phyloP scores from a whole-genome alignment of 2,797 vertebrate species.

The Danio aesculapii region DNA sequence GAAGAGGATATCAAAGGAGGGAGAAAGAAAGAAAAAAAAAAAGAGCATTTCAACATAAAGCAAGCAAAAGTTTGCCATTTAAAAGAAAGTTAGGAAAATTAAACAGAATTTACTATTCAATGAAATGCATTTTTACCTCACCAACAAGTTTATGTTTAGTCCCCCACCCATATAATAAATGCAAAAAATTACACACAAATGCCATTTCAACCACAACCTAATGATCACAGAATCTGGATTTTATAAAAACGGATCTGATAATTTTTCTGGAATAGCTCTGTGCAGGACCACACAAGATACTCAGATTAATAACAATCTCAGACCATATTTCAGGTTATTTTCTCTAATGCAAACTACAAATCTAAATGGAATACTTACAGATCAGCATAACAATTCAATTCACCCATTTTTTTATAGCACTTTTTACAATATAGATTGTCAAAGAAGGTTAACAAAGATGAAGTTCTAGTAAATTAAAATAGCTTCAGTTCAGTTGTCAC shows the following conservation, averaged over 20 bases:
- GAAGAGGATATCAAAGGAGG: slow-evolving; percentile 59
- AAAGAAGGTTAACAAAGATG: too few relatives aligned
- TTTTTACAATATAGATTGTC: too few relatives aligned
- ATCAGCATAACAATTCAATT: too few relatives aligned
- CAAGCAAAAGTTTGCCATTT: slow-evolving; percentile 39
- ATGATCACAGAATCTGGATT: slow-evolving; percentile 57
- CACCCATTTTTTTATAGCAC: too few relatives aligned
- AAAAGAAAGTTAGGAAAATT: background rate
- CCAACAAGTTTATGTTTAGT: slow-evolving; percentile 49
- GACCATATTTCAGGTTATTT: slow-evolving; percentile 44
- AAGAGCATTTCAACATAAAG: slow-evolving; percentile 65
- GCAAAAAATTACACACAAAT: slow-evolving; percentile 47
- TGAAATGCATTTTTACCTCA: slow-evolving; percentile 34
- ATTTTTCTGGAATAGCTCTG: slow-evolving; percentile 60
- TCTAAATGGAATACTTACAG: slow-evolving; percentile 4
- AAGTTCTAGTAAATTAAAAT: too few relatives aligned
- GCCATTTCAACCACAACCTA: background rate
- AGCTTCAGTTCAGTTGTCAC: too few relatives aligned
- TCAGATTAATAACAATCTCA: slow-evolving; percentile 53
- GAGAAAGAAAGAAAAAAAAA: slow-evolving; percentile 63
- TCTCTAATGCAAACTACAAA: slow-evolving; percentile 47
- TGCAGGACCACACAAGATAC: slow-evolving; percentile 60
- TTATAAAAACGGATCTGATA: slow-evolving; percentile 25
- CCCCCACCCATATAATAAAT: background rate
- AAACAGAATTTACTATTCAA: slow-evolving; percentile 1